A percentile compares a stretch with the other conserved stretches of the same genome.
Evolutionary conservation across 2,797 vertebrate species (phyloP).

Genomic region (Coccyzus lansbergi): DNA sequence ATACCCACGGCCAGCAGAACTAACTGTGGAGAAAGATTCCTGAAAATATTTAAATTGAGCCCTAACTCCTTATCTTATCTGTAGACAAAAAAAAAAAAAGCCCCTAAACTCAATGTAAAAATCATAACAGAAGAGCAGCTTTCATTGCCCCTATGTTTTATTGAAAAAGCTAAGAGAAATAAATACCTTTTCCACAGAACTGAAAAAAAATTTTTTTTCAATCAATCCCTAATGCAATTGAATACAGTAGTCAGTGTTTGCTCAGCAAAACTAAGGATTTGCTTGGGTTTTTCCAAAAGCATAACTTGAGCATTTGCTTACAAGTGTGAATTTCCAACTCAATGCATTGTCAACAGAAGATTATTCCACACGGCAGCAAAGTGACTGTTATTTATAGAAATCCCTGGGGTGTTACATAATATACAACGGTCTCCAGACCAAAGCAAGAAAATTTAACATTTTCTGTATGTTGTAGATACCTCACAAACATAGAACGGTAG

Average conservation of each 20-base stretch:
- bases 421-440: neutral
- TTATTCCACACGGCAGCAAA: slow-evolving; percentile 81
- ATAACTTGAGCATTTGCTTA: slow-evolving; percentile 1
- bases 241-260: neutral
- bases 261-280: neutral
- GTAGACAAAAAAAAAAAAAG: neutral
- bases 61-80: neutral
- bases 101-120: neutral
- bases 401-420: slow-evolving; percentile 79
- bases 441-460: slow-evolving; percentile 12
- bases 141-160: neutral
- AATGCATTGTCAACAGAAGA: slow-evolving; percentile 79
- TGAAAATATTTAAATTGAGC: neutral
- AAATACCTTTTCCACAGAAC: neutral
- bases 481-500: neutral
- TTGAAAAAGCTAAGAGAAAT: neutral
- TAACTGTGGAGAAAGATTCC: neutral
- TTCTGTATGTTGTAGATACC: neutral
- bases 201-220: neutral
- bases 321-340: slow-evolving; percentile 26
- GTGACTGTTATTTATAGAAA: slow-evolving; percentile 83
- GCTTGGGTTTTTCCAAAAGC: neutral
- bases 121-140: neutral
- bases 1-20: neutral
- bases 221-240: fast-evolving